Conservation (phyloP, 1,140 invertebrate genomes). For the Drosophila watanabei region DNA sequence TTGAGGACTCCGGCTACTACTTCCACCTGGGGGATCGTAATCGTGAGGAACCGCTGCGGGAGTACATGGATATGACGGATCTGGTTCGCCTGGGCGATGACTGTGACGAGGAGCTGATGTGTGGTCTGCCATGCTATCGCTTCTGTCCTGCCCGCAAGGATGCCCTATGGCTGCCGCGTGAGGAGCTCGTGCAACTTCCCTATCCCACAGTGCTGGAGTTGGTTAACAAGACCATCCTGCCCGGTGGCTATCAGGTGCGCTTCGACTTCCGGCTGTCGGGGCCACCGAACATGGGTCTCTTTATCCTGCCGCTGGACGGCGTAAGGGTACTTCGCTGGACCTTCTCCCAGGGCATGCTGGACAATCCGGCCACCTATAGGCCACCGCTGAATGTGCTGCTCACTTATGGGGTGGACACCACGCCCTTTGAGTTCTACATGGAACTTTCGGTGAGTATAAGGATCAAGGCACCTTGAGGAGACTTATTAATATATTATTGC, state of each 20-base stretch:
- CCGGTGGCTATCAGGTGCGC: conserved; percentile 40
- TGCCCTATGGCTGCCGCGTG: conserved; percentile 52
- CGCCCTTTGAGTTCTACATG: conserved; percentile 37
- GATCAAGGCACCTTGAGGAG: too few species aligned
- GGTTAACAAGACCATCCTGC: conserved; percentile 51
- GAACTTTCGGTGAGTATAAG: conserved; percentile 84
- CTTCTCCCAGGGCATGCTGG: conserved; percentile 86
- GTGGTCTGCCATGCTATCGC: conserved; percentile 90
- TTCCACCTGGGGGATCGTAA: conserved; percentile 90
- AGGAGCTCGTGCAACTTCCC: conserved; percentile 46
- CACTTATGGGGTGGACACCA: conserved; percentile 82
- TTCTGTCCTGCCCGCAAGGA: conserved; percentile 27
- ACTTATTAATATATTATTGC: too few species aligned
- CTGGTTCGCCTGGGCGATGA: conserved; percentile 87
- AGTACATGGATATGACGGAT: conserved; percentile 84
- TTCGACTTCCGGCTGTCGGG: conserved; percentile 86
- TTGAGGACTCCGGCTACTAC: conserved; percentile 89
- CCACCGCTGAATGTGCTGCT: conserved; percentile 79
- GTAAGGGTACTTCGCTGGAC: conserved; percentile 87
- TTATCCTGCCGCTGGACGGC: conserved; percentile 88
- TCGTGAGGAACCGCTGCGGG: conserved; percentile 87
- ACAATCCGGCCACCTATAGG: conserved; percentile 31
- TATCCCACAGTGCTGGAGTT: conserved; percentile 40
- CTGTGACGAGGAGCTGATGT: conserved; percentile 88
- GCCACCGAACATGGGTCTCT: conserved; percentile 90